A percentile compares a stretch with the other conserved stretches of the same genome.
These are phyloP conservation scores for Phocides pigmalion DNA, from an alignment of 1,140 invertebrate species.

Conservation along the genomic window DNA sequence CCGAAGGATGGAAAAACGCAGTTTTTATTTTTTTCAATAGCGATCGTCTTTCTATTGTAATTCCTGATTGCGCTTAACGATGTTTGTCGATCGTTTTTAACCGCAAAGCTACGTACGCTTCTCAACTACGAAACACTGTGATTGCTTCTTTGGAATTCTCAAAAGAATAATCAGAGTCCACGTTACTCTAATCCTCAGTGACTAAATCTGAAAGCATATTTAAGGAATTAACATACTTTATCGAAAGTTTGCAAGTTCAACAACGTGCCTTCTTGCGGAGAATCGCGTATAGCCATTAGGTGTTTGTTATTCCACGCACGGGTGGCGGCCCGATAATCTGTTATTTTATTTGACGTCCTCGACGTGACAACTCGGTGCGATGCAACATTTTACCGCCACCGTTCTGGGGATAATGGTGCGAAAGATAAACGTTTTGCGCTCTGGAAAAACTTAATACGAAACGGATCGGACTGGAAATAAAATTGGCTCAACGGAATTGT, in stretches of 20 bases:
- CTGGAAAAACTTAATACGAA: constrained; percentile 43
- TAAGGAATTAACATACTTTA: constrained; percentile 61
- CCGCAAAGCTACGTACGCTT: no score
- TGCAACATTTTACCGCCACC: constrained; percentile 37
- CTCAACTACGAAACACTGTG: constrained; percentile 5
- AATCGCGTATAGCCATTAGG: constrained; percentile 58
- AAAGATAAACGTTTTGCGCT: constrained; percentile 45
- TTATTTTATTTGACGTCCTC: constrained; percentile 74
- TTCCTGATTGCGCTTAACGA: no score
- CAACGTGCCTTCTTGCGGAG: constrained; percentile 46
- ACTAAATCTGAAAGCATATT: constrained; percentile 50
- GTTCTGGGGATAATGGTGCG: constrained; percentile 39
- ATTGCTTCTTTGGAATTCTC: constrained; percentile 11
- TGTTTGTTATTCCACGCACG: constrained; percentile 65
- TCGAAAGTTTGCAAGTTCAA: constrained; percentile 54
- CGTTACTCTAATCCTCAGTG: constrained; percentile 15
- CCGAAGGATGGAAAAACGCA: no score
- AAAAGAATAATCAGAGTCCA: constrained; percentile 31
- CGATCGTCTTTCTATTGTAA: no score
- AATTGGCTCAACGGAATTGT: constrained; percentile 12
- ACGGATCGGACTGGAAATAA: constrained; percentile 31
- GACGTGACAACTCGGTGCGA: constrained; percentile 60
- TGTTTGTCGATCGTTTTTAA: no score
- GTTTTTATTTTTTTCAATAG: no score
- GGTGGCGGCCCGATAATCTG: constrained; percentile 63